Conservation (phyloP, 2,888 invertebrate genomes). For the Andrena fulva region DNA sequence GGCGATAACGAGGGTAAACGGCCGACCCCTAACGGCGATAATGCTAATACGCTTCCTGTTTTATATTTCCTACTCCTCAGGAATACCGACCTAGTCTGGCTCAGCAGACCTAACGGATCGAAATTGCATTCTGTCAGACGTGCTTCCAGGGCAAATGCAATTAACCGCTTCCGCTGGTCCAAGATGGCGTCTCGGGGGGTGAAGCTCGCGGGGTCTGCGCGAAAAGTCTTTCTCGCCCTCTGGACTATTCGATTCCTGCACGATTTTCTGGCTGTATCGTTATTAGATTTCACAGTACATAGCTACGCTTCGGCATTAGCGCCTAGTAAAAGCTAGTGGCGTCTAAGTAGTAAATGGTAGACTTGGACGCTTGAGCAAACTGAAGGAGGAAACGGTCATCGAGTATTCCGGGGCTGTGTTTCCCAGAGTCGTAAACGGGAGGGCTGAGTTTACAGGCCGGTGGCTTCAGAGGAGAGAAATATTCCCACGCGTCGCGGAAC, state of each 20-base stretch:
- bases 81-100: constrained; percentile 22
- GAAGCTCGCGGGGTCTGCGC: constrained; percentile 16
- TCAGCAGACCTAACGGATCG: constrained; percentile 55
- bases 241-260: constrained; percentile 25
- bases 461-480: not conserved
- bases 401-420: constrained; percentile 20
- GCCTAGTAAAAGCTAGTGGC: not conserved
- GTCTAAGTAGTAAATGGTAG: not conserved
- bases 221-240: constrained; percentile 34
- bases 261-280: not conserved
- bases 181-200: constrained; percentile 34
- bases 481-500: constrained; percentile 5
- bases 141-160: constrained; percentile 67
- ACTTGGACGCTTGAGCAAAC: not conserved
- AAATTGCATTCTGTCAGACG: constrained; percentile 71
- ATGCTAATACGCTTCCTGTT: constrained; percentile 53
- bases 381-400: constrained; percentile 2
- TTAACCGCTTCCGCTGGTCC: constrained; percentile 64
- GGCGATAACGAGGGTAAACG: constrained; percentile 34
- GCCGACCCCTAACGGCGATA: constrained; percentile 44
- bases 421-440: not conserved
- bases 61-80: constrained; percentile 37
- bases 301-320: not conserved
- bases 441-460: constrained; percentile 14
- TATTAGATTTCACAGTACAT: not conserved